phyloP scores from a whole-genome alignment of 2,113 vertebrate genomes.

The Melanerpes aurifrons region DNA sequence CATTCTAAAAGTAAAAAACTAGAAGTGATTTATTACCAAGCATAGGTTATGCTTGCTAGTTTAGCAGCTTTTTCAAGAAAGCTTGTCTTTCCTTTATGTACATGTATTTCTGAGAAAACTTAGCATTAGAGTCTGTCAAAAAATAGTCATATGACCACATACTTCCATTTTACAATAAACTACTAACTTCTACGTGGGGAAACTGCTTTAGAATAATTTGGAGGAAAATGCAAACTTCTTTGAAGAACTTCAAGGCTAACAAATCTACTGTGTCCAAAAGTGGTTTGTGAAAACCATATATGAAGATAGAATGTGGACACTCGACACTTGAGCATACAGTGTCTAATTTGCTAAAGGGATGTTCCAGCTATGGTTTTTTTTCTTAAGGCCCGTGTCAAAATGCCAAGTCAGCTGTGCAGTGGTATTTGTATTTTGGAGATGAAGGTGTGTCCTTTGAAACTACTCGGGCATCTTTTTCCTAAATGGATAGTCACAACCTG shows the following conservation, averaged over 20 bases:
- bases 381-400: background rate
- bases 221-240: background rate
- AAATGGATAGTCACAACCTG: background rate
- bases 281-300: background rate
- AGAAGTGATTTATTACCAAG: slow-evolving; percentile 26
- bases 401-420: background rate
- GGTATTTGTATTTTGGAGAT: background rate
- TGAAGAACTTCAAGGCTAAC: background rate
- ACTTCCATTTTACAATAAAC: background rate
- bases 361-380: background rate
- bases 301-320: background rate
- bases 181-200: slow-evolving; percentile 1
- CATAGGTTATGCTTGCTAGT: slow-evolving; percentile 1
- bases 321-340: background rate
- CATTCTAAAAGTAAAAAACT: slow-evolving; percentile 7
- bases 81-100: background rate
- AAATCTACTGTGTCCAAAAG: background rate
- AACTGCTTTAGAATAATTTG: background rate
- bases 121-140: background rate
- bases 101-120: background rate
- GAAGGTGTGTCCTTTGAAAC: background rate
- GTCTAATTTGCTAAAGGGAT: background rate
- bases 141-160: background rate
- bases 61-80: slow-evolving; percentile 37
- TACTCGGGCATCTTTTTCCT: background rate